Conservation (phyloP, 2,888 invertebrate genomes). For the Cryptophagus acutangulus region DNA sequence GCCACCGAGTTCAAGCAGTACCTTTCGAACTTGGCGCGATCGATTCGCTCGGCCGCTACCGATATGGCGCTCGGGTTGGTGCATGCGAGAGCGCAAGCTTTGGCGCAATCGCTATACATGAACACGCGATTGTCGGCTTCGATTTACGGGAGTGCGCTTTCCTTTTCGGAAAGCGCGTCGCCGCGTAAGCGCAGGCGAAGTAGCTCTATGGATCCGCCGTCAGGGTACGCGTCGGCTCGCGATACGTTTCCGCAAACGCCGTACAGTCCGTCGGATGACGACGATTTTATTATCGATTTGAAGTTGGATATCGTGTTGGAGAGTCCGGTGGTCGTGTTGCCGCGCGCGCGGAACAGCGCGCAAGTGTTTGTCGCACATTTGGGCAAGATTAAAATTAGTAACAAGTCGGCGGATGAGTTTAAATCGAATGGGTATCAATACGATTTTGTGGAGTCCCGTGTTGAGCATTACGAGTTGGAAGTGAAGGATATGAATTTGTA, state of each 20-base stretch:
- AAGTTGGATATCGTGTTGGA: conserved; percentile 73
- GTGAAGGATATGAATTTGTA: conserved; percentile 84
- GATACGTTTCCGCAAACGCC: conserved; percentile 46
- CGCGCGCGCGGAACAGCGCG: conserved; percentile 68
- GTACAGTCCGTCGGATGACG: conserved; percentile 43
- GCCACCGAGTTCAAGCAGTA: conserved; percentile 88
- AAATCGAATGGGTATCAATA: conserved; percentile 24
- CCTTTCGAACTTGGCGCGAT: conserved; percentile 74
- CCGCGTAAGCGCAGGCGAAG: conserved; percentile 50
- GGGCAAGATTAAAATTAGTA: conserved; percentile 71
- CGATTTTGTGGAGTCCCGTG: conserved; percentile 31
- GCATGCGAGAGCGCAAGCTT: conserved; percentile 60
- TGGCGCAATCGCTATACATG: conserved; percentile 56
- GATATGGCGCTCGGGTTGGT: conserved; percentile 91
- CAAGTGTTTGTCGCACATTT: conserved; percentile 89
- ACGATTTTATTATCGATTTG: conserved; percentile 39
- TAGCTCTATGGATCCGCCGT: conserved; percentile 40
- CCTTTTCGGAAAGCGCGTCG: conserved; percentile 45
- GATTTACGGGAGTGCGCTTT: conserved; percentile 44
- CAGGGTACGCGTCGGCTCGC: conserved; percentile 41
- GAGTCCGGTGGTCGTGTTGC: conserved; percentile 87
- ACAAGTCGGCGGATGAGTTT: conserved; percentile 27
- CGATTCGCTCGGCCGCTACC: conserved; percentile 84
- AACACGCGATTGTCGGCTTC: conserved; percentile 53
- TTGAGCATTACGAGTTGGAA: conserved; percentile 60